phyloP scores from a whole-genome alignment of 2,797 vertebrate species.

The Pteropus rufus region DNA sequence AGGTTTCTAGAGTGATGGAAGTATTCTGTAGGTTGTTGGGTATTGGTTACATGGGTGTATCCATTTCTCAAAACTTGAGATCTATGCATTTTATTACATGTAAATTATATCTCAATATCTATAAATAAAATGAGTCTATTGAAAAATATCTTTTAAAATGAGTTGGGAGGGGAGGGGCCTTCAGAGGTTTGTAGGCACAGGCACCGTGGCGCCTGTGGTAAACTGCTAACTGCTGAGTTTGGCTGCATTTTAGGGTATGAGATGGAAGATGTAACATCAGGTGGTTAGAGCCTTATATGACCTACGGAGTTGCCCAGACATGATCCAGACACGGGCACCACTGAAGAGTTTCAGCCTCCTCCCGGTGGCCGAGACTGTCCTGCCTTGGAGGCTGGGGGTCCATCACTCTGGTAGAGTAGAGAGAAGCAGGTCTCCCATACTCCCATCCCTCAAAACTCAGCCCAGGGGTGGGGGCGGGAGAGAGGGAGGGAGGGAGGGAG shows the following conservation, averaged over 20 bases:
- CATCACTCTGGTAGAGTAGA: fast-evolving
- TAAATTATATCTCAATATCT: background rate
- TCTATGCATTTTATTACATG: background rate
- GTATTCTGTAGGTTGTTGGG: background rate
- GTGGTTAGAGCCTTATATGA: background rate
- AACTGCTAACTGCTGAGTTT: background rate
- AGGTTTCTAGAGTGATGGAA: background rate
- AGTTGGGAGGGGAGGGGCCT: background rate
- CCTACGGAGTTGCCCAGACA: background rate
- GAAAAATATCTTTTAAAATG: background rate
- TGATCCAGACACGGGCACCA: background rate
- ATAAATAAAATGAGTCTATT: background rate
- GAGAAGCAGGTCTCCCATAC: background rate
- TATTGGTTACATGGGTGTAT: background rate
- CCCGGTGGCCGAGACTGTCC: background rate
- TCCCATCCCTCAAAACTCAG: background rate
- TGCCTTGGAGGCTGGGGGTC: background rate
- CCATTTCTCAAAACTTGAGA: background rate
- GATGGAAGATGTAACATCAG: background rate
- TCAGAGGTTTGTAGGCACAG: background rate
- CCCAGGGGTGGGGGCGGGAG: background rate
- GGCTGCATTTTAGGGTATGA: background rate
- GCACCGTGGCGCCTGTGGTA: no score
- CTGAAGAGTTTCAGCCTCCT: background rate
- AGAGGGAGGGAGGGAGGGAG: background rate